Conservation (phyloP, 2,888 invertebrate genomes). For the Neoitamus cyanurus region DNA sequence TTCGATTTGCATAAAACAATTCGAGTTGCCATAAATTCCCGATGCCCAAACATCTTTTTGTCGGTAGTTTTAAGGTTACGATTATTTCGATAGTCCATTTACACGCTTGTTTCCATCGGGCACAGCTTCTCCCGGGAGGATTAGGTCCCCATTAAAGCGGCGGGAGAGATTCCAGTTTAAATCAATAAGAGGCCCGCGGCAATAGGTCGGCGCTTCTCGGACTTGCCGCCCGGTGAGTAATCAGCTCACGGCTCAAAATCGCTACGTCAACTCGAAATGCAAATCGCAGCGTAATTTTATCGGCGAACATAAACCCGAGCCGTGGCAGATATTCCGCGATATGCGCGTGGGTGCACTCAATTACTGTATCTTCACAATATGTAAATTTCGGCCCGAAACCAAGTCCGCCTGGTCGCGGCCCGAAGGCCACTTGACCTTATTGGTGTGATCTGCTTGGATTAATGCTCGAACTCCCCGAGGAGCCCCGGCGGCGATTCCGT, state of each 20-base stretch:
- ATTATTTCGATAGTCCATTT: constrained; percentile 23
- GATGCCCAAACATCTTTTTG: constrained; percentile 40
- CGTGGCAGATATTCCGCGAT: neutral
- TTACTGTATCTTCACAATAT: neutral
- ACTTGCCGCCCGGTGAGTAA: neutral
- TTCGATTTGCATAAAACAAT: constrained; percentile 39
- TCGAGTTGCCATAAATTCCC: constrained; percentile 34
- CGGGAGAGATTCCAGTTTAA: constrained; percentile 6
- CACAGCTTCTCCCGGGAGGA: neutral
- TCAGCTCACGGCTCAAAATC: neutral
- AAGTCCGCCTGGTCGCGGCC: neutral
- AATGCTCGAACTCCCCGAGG: neutral
- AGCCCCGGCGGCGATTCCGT: neutral
- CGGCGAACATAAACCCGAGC: neutral
- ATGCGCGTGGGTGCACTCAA: constrained; percentile 3
- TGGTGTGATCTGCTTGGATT: constrained; percentile 21
- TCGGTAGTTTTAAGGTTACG: constrained; percentile 35
- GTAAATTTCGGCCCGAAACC: neutral
- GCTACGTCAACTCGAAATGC: constrained; percentile 12
- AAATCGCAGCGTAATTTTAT: constrained; percentile 24
- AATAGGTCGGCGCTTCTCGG: neutral
- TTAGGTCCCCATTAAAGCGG: neutral
- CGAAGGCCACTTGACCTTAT: constrained; percentile 21
- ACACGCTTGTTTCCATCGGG: neutral
- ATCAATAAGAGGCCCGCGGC: neutral